These are phyloP conservation scores for Benitochromis conjunctus DNA, from an alignment of 2,113 vertebrate species.

Conservation along the genomic window DNA sequence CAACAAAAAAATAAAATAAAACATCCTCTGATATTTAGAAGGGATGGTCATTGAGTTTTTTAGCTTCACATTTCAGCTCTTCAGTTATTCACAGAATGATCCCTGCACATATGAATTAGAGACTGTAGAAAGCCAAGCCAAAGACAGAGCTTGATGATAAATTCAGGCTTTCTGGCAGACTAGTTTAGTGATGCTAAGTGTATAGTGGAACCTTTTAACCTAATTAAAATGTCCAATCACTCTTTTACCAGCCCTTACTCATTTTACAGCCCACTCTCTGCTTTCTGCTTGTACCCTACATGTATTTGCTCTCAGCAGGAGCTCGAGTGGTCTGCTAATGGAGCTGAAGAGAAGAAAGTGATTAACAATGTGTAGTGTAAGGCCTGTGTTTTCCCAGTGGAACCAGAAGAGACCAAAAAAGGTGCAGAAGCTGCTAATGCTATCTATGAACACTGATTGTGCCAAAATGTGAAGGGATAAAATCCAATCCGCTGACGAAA, in stretches of 20 bases:
- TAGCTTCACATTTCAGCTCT: background rate
- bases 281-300: background rate
- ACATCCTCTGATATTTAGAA: background rate
- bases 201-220: background rate
- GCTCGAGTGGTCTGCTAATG: background rate
- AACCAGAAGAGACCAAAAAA: rapidly evolving
- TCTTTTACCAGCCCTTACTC: background rate
- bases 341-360: background rate
- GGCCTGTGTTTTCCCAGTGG: background rate
- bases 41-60: background rate
- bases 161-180: background rate
- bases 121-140: background rate
- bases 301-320: background rate
- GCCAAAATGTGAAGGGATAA: background rate
- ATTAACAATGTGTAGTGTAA: background rate
- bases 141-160: background rate
- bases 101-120: background rate
- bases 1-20: background rate
- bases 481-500: background rate
- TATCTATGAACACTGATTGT: background rate
- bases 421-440: background rate
- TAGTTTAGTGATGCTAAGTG: background rate
- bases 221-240: background rate
- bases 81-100: background rate
- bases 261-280: background rate